Percentiles rank a stretch among this genome's conserved stretches.
These are phyloP conservation scores for Leucoma salicis DNA, from an alignment of 2,888 invertebrate species.

Conservation along the genomic window DNA sequence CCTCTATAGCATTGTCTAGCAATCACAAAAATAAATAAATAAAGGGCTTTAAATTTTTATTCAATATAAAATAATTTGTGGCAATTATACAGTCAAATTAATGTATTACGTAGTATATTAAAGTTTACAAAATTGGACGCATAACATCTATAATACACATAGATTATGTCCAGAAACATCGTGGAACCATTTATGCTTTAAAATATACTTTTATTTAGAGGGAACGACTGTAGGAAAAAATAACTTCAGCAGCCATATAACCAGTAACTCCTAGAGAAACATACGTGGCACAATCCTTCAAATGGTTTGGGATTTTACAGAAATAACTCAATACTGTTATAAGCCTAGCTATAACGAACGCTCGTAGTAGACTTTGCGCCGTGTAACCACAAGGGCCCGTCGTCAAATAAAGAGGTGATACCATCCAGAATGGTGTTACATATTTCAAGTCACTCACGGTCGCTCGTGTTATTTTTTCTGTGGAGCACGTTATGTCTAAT, in stretches of 20 bases:
- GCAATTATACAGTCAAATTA: too few species aligned
- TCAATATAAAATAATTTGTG: too few species aligned
- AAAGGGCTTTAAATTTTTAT: too few species aligned
- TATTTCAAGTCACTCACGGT: constrained; percentile 18
- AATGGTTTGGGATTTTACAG: neutral
- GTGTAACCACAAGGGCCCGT: neutral
- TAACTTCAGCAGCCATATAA: constrained; percentile 5
- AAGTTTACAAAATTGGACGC: too few species aligned
- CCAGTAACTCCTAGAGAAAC: constrained; percentile 4
- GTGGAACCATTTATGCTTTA: too few species aligned
- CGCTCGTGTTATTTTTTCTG: constrained; percentile 6
- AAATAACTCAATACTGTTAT: constrained; percentile 1
- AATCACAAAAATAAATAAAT: too few species aligned
- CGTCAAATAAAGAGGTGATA: constrained; percentile 15
- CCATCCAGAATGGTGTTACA: constrained; percentile 23
- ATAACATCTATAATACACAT: too few species aligned
- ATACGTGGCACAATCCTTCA: neutral
- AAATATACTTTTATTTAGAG: too few species aligned
- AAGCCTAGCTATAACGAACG: constrained; percentile 1
- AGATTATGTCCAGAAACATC: too few species aligned
- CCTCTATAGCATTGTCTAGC: too few species aligned
- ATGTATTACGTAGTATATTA: too few species aligned
- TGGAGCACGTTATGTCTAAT: neutral
- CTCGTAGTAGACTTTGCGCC: constrained; percentile 1
- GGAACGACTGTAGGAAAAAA: neutral